Conservation (phyloP, 2,797 vertebrate species). For the Cirrhinus mrigala region DNA sequence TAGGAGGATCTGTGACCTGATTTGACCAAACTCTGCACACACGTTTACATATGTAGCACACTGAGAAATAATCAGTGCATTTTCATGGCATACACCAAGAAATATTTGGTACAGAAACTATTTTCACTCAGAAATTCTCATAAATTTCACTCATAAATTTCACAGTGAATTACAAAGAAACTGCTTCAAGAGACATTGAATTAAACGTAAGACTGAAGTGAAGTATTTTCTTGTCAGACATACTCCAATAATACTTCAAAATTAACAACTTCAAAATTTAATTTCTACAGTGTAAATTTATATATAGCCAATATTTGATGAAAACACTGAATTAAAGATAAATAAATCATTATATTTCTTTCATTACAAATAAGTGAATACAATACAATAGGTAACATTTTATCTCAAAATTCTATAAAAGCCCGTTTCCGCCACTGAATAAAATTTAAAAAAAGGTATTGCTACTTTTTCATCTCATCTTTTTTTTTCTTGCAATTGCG, state of each 20-base stretch:
- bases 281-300: too few relatives aligned
- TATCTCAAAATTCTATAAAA: too few relatives aligned
- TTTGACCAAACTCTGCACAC: constrained; percentile 13
- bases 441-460: too few relatives aligned
- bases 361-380: neutral
- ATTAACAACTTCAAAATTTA: too few relatives aligned
- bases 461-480: too few relatives aligned
- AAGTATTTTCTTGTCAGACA: too few relatives aligned
- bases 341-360: neutral
- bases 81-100: neutral
- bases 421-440: too few relatives aligned
- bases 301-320: too few relatives aligned
- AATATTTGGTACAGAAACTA: neutral
- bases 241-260: too few relatives aligned
- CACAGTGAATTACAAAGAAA: neutral
- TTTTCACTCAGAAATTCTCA: neutral
- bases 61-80: neutral
- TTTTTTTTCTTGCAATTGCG: too few relatives aligned
- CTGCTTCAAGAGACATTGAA: neutral
- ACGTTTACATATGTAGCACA: neutral
- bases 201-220: neutral
- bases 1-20: constrained; percentile 61
- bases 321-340: neutral
- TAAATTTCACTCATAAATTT: too few relatives aligned
- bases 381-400: too few relatives aligned